phyloP scores from a whole-genome alignment of 2,113 vertebrate genomes.

The Tympanuchus pallidicinctus region DNA sequence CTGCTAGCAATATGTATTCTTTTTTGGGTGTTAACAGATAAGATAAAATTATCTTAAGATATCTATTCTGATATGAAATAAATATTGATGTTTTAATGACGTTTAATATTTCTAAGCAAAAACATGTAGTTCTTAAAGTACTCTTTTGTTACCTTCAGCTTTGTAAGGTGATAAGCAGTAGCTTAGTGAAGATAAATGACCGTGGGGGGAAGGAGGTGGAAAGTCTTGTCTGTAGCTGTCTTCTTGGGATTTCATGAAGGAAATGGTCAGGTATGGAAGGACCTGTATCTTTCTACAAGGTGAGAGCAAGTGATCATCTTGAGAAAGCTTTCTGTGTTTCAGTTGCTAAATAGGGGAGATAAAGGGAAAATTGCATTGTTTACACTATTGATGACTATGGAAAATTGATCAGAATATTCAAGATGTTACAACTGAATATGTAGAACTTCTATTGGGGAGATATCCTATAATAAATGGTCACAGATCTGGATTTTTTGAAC shows the following conservation, averaged over 20 bases:
- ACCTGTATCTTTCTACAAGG: background rate
- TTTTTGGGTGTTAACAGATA: background rate
- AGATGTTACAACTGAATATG: background rate
- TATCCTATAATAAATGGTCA: background rate
- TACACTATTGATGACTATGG: background rate
- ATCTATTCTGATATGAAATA: background rate
- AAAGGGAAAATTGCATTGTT: background rate
- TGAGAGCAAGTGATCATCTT: background rate
- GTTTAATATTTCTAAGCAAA: background rate
- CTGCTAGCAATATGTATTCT: background rate
- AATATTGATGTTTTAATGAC: background rate
- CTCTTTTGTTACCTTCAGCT: background rate
- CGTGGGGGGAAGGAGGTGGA: background rate
- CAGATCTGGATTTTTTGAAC: background rate
- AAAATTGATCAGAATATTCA: background rate
- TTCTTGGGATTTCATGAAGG: background rate
- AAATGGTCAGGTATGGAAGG: background rate
- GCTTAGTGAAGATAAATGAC: background rate
- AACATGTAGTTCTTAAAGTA: background rate
- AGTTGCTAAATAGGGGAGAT: background rate
- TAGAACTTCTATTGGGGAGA: background rate
- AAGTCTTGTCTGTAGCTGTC: background rate
- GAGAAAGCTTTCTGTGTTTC: background rate
- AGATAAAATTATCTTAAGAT: background rate
- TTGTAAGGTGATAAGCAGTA: background rate